phyloP scores from a whole-genome alignment of 2,888 invertebrate genomes.

The Athalia rosae region DNA sequence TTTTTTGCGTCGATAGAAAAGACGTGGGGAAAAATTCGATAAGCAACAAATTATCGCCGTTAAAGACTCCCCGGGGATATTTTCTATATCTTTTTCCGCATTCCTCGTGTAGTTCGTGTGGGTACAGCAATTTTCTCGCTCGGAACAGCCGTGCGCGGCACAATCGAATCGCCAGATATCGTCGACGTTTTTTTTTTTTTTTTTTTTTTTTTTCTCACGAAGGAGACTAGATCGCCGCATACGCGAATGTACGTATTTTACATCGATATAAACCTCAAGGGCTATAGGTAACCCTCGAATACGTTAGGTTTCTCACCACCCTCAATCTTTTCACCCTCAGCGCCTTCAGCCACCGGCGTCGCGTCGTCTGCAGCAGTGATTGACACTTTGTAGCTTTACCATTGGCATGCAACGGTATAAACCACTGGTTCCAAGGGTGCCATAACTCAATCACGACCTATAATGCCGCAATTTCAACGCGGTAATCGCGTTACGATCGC shows the following conservation, averaged over 20 bases:
- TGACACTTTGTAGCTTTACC: conserved; percentile 69
- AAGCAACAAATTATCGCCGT: conserved; percentile 65
- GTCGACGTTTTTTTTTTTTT: too few relatives aligned
- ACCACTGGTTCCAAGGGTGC: conserved; percentile 43
- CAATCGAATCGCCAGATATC: too few relatives aligned
- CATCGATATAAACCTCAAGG: too few relatives aligned
- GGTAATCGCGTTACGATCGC: conserved; percentile 68
- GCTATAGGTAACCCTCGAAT: too few relatives aligned
- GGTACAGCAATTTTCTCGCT: not conserved
- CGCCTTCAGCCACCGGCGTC: not conserved
- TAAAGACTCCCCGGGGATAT: conserved; percentile 61
- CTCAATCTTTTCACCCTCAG: not conserved
- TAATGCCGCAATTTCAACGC: conserved; percentile 72
- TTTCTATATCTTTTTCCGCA: conserved; percentile 36
- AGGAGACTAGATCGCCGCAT: too few relatives aligned
- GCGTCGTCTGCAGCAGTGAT: conserved; percentile 57
- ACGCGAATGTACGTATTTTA: too few relatives aligned
- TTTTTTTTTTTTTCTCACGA: too few relatives aligned
- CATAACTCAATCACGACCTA: conserved; percentile 71
- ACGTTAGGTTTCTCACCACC: conserved; percentile 2
- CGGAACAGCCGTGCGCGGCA: too few relatives aligned
- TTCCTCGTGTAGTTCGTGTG: not conserved
- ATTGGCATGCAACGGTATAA: conserved; percentile 58
- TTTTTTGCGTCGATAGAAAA: too few relatives aligned
- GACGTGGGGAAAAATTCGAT: conserved; percentile 59